phyloP scores from a whole-genome alignment of 2,888 invertebrate species.

The Oligia strigilis region DNA sequence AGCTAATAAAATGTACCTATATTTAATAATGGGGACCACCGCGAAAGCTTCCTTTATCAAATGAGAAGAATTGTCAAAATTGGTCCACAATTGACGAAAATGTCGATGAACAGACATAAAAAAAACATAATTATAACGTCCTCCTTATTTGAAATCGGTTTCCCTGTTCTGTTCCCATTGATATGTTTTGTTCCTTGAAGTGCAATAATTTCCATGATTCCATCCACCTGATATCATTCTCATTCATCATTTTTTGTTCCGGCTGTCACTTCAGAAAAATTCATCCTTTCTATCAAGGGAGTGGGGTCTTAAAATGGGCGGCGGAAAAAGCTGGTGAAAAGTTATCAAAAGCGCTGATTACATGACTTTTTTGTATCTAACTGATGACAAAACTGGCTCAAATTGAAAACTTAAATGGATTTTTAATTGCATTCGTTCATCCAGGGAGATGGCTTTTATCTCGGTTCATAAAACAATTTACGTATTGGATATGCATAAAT shows the following conservation, averaged over 20 bases:
- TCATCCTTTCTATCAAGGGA: background rate
- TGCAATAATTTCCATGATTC: background rate
- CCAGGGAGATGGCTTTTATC: constrained; percentile 45
- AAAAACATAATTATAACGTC: background rate
- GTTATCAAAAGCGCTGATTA: background rate
- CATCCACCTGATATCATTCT: background rate
- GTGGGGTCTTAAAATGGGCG: background rate
- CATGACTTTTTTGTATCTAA: constrained; percentile 21
- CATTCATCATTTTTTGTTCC: background rate
- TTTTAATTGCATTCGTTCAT: constrained; percentile 49
- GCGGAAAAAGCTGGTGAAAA: background rate
- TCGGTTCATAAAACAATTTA: constrained; percentile 51
- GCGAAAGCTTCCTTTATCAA: background rate
- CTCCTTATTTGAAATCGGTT: background rate
- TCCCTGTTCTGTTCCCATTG: background rate
- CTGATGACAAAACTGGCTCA: constrained; percentile 4
- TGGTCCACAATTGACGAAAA: background rate
- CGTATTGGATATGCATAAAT: constrained; percentile 57
- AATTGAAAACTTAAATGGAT: constrained; percentile 36
- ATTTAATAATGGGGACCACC: background rate
- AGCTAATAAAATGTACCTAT: background rate
- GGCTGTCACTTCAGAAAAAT: background rate
- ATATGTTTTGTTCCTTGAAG: background rate
- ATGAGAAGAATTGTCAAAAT: background rate
- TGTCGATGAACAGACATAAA: background rate